phyloP scores from a whole-genome alignment of 2,888 invertebrate species.

The Torymus texanus region DNA sequence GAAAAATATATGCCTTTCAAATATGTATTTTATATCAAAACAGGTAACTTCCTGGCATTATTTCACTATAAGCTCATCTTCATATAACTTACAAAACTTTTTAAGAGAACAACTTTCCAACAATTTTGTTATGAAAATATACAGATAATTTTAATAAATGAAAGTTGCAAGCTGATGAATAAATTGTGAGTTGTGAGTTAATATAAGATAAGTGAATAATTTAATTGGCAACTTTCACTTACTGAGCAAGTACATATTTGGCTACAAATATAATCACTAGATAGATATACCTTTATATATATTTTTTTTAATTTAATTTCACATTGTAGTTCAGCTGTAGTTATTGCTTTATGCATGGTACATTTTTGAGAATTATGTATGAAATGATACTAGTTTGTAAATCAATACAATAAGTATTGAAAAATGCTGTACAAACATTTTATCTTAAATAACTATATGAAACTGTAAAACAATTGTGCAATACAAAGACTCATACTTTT shows the following conservation, averaged over 20 bases:
- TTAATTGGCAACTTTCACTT: slow-evolving; percentile 69
- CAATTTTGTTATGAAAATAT: slow-evolving; percentile 63
- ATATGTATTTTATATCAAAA: slow-evolving; percentile 47
- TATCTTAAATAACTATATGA: slow-evolving; percentile 24
- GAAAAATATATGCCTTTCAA: slow-evolving; percentile 49
- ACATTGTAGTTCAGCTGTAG: slow-evolving; percentile 70
- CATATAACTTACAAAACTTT: slow-evolving; percentile 44
- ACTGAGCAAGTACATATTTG: slow-evolving; percentile 69
- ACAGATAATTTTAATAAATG: slow-evolving; percentile 62
- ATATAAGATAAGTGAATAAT: slow-evolving; percentile 10
- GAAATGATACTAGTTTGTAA: background rate
- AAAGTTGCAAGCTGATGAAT: slow-evolving; percentile 62
- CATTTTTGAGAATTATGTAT: slow-evolving; percentile 21
- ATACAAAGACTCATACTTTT: background rate
- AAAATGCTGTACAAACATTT: slow-evolving; percentile 41
- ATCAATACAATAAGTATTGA: background rate
- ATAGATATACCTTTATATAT: slow-evolving; percentile 60
- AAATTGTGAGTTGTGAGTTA: slow-evolving; percentile 10
- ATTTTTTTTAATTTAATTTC: slow-evolving; percentile 65
- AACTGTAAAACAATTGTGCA: background rate
- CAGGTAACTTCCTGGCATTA: slow-evolving; percentile 44
- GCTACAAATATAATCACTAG: slow-evolving; percentile 69
- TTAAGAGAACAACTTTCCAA: slow-evolving; percentile 61
- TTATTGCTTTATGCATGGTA: slow-evolving; percentile 50
- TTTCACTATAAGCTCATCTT: slow-evolving; percentile 30